These are phyloP conservation scores for Archaeoteleia sp. DNA, from an alignment of 2,888 invertebrate species.

Conservation along the genomic window DNA sequence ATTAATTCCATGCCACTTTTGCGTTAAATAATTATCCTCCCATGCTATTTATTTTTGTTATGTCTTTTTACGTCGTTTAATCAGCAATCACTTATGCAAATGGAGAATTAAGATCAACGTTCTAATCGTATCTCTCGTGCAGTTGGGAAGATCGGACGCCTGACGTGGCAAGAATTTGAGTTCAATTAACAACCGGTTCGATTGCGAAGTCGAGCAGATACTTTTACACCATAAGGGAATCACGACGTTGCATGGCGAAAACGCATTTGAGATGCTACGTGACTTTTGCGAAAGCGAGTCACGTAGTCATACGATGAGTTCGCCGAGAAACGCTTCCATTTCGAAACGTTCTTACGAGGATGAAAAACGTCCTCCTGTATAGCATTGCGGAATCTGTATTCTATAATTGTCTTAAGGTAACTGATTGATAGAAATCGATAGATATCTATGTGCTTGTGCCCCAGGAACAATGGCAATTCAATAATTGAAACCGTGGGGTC, in stretches of 20 bases:
- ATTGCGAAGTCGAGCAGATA: constrained; percentile 42
- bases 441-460: not conserved
- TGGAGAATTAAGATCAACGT: constrained; percentile 24
- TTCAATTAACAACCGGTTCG: constrained; percentile 51
- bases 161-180: constrained; percentile 29
- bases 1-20: no score
- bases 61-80: no score
- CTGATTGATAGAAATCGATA: constrained; percentile 3
- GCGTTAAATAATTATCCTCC: no score
- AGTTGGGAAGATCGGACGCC: constrained; percentile 8
- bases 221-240: constrained; percentile 44
- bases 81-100: constrained; percentile 36
- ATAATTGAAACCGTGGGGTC: not conserved
- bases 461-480: not conserved
- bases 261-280: constrained; percentile 42
- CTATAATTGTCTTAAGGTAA: constrained; percentile 29
- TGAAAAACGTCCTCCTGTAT: constrained; percentile 30
- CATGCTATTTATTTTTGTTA: no score
- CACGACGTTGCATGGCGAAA: constrained; percentile 47
- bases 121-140: constrained; percentile 32
- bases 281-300: constrained; percentile 49
- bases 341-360: constrained; percentile 32
- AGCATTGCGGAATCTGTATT: constrained; percentile 16
- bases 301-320: constrained; percentile 42
- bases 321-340: constrained; percentile 44